Evolutionary conservation across 2,888 invertebrate species (phyloP), one percentile per base, ranked within the genome.

Genomic region (Digitonthophagus gazella): DNA sequence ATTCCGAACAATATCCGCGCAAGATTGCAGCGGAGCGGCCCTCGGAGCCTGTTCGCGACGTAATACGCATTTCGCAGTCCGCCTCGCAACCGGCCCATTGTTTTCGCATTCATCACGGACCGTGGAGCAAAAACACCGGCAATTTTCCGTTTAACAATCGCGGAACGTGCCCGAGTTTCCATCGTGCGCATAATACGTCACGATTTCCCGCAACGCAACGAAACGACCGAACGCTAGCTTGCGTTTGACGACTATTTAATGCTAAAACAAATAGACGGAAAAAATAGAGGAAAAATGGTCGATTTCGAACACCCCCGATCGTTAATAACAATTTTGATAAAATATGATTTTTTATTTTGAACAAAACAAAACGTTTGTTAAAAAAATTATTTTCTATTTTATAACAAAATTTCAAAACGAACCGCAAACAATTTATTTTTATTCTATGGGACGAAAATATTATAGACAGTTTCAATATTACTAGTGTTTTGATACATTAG

Each of bases 31-130:
- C 28, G n/a, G n/a, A n/a, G n/a, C n/a, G n/a, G n/a, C n/a, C n/a
- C n/a, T n/a, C 28, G 2, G 28, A 44, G 28, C 6, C 28, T 44
- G 28, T 44, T 44, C 28, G 28, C 28, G 28, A 44, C 28, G 28
- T 44, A 44, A 44, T 44, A 44, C 28, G 28, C 28, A 44, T 44
- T 44, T 44, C 28, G 28, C 28, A 44, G 28, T 44, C 28, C 11
- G 11, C 28, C 61, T 61, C 15, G 61, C 18, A 19, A 19, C 18
- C n/a, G 14, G 18, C 20, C 61, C 20, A 61, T 61, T 61, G 61
- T 61, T 61, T 61, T 61, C 61, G 61, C 61, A 61, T 61, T 61
- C 61, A 61, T 61, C 61, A 61, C 61, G 61, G 61, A n/a, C 61
- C 18, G 18, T n/a, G 61, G 18, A 8, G 20, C 61, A 61, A 61